Evolutionary conservation across 2,113 vertebrate species (phyloP), one percentile per base, ranked within the genome.

Genomic region (Plectropomus leopardus): DNA sequence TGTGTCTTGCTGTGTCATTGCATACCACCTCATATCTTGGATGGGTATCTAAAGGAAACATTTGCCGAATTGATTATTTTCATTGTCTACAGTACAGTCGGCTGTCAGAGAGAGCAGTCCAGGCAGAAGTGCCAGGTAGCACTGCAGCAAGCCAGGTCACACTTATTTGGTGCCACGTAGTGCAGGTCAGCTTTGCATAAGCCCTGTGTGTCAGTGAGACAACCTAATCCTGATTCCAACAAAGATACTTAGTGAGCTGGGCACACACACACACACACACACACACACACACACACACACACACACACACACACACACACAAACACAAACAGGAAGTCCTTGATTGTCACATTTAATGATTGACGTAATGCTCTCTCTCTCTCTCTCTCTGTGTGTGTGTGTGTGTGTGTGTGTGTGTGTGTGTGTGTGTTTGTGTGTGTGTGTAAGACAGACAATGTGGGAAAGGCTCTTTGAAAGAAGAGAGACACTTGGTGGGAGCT

Each of bases 131-230:
- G 63, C 36, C 40, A 32, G 50, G 77, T 17, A 55, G 28, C 42
- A 15, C 50, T 61, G 78, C 69, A 76, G 65, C 69, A 63, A 72
- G 67, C 17, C 5, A 9, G 34, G 21, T 80, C 76, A 23, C 76
- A 59, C 50, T 57, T 0, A 32, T 50, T 60, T 36, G 66, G 50
- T 28, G 44, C 53, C 80, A 32, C 5, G 8, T 65, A 26, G 73
- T 67, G 66, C 44, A 64, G 82, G 75, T 84, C 88, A 85, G 80
- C 70, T 86, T 84, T 87, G 66, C 80, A 50, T 83, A 88, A 90
- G 65, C 57, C 59, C 28, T 21, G 76, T 86, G 75, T 85, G 78
- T 80, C 58, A 80, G 59, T 66, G 59, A 86, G 50, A 71, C 66
- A 63, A 84, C 66, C 65, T 79, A 88, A 86, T 87, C 83, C 84